Conservation (phyloP, 2,797 vertebrate species). For the Ispidina picta region DNA sequence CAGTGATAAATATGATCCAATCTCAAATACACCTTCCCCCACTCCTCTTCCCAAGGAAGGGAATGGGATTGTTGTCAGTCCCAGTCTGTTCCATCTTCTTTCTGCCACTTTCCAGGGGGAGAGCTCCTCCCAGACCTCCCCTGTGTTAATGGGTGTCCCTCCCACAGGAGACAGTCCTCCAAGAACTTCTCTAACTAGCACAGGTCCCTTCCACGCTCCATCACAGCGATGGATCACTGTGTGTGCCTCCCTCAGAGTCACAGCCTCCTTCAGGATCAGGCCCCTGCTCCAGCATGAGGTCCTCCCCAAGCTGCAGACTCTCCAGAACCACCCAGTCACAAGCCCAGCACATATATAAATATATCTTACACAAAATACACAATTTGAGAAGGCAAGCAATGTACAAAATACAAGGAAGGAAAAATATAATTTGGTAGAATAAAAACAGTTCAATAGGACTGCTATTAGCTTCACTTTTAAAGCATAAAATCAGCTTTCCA, state of each 20-base stretch:
- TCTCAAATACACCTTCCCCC: not conserved
- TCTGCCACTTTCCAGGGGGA: not conserved
- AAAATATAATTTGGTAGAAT: not conserved
- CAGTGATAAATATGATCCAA: not conserved
- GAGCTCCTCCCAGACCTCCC: not conserved
- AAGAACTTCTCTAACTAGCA: not conserved
- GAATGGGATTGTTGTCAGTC: not conserved
- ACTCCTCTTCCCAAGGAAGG: not conserved
- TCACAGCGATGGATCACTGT: not conserved
- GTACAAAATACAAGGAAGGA: not conserved
- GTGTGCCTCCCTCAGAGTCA: not conserved
- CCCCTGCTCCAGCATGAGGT: not conserved
- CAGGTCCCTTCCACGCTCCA: not conserved
- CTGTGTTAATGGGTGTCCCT: not conserved
- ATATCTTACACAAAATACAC: not conserved
- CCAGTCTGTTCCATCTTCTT: not conserved
- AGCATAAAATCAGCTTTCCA: not conserved
- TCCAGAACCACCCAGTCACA: not conserved
- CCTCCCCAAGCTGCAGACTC: not conserved
- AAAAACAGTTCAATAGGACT: not conserved
- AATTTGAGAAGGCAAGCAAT: not conserved
- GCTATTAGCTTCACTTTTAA: not conserved
- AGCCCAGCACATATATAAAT: not conserved
- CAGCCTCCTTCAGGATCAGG: not conserved
- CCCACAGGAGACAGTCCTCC: not conserved